Evolutionary conservation across 2,113 vertebrate species (phyloP).

Genomic region (Alexandromys fortis): DNA sequence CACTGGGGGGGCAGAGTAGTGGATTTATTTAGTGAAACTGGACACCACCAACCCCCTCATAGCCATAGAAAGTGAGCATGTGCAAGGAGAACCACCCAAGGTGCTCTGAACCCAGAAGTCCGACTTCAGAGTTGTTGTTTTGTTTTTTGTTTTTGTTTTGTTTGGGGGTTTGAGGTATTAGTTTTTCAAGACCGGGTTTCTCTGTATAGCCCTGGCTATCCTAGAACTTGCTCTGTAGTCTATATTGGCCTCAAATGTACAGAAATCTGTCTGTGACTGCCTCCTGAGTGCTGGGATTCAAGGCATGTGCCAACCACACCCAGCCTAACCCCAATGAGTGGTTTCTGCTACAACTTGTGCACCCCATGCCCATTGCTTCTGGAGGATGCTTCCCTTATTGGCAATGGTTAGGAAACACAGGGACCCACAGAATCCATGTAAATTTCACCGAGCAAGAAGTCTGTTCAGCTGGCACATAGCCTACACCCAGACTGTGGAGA

Average conservation of each 20-base stretch:
- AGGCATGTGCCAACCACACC: neutral
- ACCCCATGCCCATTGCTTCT: neutral
- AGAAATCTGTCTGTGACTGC: neutral
- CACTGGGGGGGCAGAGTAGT: neutral
- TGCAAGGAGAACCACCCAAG: neutral
- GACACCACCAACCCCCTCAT: neutral
- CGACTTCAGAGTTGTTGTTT: neutral
- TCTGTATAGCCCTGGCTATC: neutral
- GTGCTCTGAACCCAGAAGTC: neutral
- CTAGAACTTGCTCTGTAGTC: neutral
- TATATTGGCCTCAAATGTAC: neutral
- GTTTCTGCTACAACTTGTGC: neutral
- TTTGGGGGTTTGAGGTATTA: neutral
- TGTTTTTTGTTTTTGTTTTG: neutral
- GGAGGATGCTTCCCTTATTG: neutral
- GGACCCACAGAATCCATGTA: neutral
- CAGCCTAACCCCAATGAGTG: neutral
- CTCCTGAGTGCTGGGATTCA: neutral
- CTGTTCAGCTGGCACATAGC: neutral
- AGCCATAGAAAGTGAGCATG: neutral
- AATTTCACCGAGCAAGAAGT: neutral
- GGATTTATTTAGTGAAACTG: neutral
- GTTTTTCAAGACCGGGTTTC: neutral
- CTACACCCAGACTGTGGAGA: neutral
- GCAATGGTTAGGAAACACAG: neutral